phyloP scores from a whole-genome alignment of 2,113 vertebrate species.

The Hyperopisus bebe region DNA sequence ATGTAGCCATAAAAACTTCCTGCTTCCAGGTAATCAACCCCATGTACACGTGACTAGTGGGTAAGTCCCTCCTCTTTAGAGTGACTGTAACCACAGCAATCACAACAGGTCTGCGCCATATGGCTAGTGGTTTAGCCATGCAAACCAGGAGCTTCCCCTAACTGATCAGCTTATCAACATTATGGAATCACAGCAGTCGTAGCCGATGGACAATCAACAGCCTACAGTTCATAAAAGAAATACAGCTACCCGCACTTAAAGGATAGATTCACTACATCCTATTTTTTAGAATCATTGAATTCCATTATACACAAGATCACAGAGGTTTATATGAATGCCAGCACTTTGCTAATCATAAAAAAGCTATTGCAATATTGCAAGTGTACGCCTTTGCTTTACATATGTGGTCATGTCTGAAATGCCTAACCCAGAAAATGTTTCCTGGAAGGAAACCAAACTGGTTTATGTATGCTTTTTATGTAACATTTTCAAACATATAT shows the following conservation, averaged over 20 bases:
- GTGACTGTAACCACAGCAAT: background rate
- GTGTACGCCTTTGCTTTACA: background rate
- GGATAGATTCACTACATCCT: background rate
- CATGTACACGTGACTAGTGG: background rate
- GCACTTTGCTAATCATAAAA: background rate
- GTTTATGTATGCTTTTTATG: background rate
- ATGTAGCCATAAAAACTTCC: background rate
- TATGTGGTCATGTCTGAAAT: background rate
- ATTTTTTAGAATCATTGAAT: background rate
- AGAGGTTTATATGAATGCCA: background rate
- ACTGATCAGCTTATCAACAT: background rate
- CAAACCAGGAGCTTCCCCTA: background rate
- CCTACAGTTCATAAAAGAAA: background rate
- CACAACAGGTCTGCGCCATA: background rate
- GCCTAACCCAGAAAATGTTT: background rate
- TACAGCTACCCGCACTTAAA: background rate
- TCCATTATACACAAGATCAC: background rate
- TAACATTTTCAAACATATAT: background rate
- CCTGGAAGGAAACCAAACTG: background rate
- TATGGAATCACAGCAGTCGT: background rate
- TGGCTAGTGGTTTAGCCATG: background rate
- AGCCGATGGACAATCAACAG: background rate
- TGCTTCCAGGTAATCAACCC: background rate
- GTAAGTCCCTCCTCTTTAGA: background rate
- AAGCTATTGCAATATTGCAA: background rate